Percentiles rank a stretch among this genome's conserved stretches.
These are phyloP conservation scores for Thunnus thynnus DNA, from an alignment of 2,113 vertebrate genomes.

Conservation along the genomic window DNA sequence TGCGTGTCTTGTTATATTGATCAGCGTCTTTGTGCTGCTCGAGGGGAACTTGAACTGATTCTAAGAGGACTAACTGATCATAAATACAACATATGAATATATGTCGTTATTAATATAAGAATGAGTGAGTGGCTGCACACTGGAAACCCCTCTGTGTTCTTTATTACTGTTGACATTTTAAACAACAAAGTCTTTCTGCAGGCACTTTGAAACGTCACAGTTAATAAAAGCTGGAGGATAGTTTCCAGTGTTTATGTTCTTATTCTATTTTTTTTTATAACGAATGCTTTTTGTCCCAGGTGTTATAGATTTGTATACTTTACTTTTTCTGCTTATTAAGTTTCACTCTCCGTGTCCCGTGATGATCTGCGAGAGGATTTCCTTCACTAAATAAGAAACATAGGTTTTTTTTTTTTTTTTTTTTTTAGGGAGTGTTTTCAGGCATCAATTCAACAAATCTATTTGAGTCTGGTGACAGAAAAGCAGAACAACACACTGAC, in stretches of 20 bases:
- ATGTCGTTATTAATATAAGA: too few relatives aligned
- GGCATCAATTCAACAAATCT: not conserved
- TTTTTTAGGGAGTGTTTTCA: not conserved
- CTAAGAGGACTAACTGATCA: too few relatives aligned
- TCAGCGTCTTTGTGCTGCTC: too few relatives aligned
- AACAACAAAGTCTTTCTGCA: not conserved
- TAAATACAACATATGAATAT: too few relatives aligned
- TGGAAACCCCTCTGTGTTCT: not conserved
- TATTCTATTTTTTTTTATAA: not conserved
- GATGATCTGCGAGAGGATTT: too few relatives aligned
- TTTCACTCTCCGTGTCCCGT: not conserved
- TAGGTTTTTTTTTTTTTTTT: not conserved
- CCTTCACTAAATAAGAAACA: too few relatives aligned
- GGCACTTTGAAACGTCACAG: not conserved
- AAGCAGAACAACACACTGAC: not conserved
- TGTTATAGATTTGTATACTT: not conserved
- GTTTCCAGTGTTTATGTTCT: not conserved
- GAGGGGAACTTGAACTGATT: too few relatives aligned
- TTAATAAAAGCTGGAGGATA: not conserved
- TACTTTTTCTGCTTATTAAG: not conserved
- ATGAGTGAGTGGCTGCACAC: not conserved
- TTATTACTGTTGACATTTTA: not conserved
- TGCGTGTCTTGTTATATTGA: too few relatives aligned
- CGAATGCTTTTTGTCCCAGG: not conserved
- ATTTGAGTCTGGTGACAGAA: not conserved